phyloP scores from a whole-genome alignment of 2,888 invertebrate genomes.

The Oxycera nigricornis region DNA sequence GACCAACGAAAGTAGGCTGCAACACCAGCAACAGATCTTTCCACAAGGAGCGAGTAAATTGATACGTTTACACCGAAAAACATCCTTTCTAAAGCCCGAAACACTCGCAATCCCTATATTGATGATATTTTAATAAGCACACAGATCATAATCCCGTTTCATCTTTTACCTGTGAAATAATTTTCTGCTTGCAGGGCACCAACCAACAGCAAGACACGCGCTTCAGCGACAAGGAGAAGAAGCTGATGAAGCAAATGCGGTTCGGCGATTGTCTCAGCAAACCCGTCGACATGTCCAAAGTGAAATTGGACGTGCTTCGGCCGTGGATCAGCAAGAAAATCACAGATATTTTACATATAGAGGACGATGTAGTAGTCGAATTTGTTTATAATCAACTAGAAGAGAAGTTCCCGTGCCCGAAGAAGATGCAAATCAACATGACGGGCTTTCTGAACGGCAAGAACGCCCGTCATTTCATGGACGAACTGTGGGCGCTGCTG shows the following conservation, averaged over 20 bases:
- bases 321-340: conserved; percentile 99
- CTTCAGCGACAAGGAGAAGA: conserved; percentile 99
- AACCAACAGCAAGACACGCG: conserved; percentile 98
- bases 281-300: conserved; percentile 98
- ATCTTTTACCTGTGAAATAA: not conserved
- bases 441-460: conserved; percentile 98
- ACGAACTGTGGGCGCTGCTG: conserved; percentile 94
- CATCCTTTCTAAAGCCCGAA: not conserved
- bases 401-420: conserved; percentile 94
- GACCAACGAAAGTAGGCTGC: too few species aligned
- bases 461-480: conserved; percentile 97
- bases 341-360: conserved; percentile 94
- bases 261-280: conserved; percentile 93
- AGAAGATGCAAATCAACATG: conserved; percentile 99
- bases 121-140: too few species aligned
- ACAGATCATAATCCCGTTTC: not conserved
- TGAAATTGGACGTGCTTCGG: conserved; percentile 96
- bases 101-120: not conserved
- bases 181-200: conserved; percentile 77
- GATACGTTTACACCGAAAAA: not conserved
- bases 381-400: conserved; percentile 99
- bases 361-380: conserved; percentile 98
- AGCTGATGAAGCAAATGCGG: conserved; percentile 97
- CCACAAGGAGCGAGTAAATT: too few species aligned
- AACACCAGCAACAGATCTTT: too few species aligned